These are phyloP conservation scores for Neosilurus mollespiculum DNA, from an alignment of 2,797 vertebrate genomes.

Conservation along the genomic window DNA sequence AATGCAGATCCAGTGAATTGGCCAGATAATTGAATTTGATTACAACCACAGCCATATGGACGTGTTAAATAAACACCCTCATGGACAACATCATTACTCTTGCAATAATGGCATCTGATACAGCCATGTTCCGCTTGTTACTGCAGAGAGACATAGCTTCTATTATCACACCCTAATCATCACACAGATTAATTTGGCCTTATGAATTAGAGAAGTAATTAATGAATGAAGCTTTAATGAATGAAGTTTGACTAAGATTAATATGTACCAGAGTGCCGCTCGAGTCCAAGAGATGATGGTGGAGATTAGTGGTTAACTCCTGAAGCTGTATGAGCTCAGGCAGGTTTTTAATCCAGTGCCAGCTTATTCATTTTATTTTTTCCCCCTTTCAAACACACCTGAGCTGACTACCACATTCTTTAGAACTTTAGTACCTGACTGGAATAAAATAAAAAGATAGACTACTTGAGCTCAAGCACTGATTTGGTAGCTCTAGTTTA, in stretches of 20 bases:
- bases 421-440: conserved; percentile 5
- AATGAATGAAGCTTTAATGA: conserved; percentile 45
- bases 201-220: conserved; percentile 47
- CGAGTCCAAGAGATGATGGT: neutral
- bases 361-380: neutral
- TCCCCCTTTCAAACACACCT: conserved; percentile 3
- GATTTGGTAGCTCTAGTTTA: neutral
- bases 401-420: neutral
- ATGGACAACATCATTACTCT: conserved; percentile 31
- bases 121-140: conserved; percentile 42
- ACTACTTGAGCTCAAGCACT: neutral
- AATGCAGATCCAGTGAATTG: neutral
- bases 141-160: conserved; percentile 43
- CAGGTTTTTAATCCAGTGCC: neutral
- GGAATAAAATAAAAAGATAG: neutral
- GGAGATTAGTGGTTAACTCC: neutral
- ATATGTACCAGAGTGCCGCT: conserved; percentile 23
- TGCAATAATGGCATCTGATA: conserved; percentile 37
- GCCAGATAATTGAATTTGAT: conserved; percentile 20
- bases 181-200: conserved; percentile 37
- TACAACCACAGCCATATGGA: conserved; percentile 21
- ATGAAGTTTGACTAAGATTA: conserved; percentile 46
- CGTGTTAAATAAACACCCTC: conserved; percentile 39
- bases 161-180: conserved; percentile 46
- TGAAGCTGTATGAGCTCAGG: neutral